These are phyloP conservation scores for Acrobeloides nanus DNA, from an alignment of 2,888 invertebrate genomes.

Conservation along the genomic window DNA sequence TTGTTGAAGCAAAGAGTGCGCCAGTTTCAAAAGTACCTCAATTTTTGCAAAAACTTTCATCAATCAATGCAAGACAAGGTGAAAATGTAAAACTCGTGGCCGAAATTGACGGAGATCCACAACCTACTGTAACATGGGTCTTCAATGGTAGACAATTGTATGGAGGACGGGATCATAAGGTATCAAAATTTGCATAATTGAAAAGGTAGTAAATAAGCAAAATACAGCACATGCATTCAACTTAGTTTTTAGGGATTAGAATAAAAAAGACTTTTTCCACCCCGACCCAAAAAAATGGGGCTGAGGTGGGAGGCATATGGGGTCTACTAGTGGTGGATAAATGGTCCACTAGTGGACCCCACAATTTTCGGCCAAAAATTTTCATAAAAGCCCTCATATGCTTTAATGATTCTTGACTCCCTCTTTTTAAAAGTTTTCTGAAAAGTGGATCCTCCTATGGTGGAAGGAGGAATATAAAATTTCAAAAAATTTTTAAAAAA, in stretches of 20 bases:
- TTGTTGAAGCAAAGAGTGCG: no score
- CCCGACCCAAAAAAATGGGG: no score
- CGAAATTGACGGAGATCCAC: slow-evolving; percentile 45
- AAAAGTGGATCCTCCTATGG: no score
- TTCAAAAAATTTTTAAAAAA: background rate
- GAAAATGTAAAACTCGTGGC: slow-evolving; percentile 46
- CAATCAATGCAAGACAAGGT: slow-evolving; percentile 46
- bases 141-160: slow-evolving; percentile 43
- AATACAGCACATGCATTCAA: background rate
- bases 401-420: no score
- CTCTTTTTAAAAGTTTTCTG: no score
- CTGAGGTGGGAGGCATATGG: no score
- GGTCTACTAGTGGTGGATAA: no score
- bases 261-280: no score
- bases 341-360: no score
- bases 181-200: slow-evolving; percentile 6
- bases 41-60: slow-evolving; percentile 40
- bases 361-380: no score
- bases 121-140: slow-evolving; percentile 46
- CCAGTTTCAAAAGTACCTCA: slow-evolving; percentile 43
- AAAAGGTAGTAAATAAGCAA: slow-evolving; percentile 12
- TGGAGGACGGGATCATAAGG: slow-evolving; percentile 22
- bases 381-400: background rate
- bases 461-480: no score
- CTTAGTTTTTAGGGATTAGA: background rate